Percentiles rank a stretch among this genome's conserved stretches.
Conservation (phyloP, 2,113 vertebrate species). For the Gymnarchus niloticus region DNA sequence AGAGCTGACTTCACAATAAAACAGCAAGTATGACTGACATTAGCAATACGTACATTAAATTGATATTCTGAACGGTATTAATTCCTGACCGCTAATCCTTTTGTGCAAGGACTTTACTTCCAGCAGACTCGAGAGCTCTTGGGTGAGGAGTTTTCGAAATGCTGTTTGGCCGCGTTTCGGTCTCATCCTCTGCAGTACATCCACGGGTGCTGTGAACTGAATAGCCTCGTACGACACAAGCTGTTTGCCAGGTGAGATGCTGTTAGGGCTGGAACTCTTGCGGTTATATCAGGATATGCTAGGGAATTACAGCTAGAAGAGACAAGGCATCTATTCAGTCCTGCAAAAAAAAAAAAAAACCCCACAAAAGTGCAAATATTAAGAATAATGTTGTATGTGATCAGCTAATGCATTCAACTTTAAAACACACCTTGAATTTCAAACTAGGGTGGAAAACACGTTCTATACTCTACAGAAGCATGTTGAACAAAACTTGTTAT, state of each 20-base stretch:
- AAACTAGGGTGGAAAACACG: background rate
- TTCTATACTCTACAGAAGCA: background rate
- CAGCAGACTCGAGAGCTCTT: no score
- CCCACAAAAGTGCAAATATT: background rate
- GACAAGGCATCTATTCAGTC: background rate
- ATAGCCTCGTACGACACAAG: background rate
- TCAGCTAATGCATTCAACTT: background rate
- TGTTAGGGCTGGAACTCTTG: background rate
- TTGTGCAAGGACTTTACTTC: no score
- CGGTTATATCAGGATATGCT: background rate
- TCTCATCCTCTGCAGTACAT: background rate
- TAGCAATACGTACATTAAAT: no score
- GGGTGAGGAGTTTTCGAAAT: background rate
- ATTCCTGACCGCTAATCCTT: no score
- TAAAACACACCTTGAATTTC: background rate
- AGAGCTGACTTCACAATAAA: no score
- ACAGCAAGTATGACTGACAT: no score
- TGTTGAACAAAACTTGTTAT: background rate
- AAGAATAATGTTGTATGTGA: background rate
- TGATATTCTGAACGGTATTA: no score
- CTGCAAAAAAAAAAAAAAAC: background rate
- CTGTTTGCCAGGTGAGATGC: background rate
- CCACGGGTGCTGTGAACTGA: background rate
- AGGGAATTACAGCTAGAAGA: background rate
- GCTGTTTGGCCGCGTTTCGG: background rate